Base-by-base conservation (phyloP, 1,140 invertebrate genomes). In the Halictus rubicundus region DNA sequence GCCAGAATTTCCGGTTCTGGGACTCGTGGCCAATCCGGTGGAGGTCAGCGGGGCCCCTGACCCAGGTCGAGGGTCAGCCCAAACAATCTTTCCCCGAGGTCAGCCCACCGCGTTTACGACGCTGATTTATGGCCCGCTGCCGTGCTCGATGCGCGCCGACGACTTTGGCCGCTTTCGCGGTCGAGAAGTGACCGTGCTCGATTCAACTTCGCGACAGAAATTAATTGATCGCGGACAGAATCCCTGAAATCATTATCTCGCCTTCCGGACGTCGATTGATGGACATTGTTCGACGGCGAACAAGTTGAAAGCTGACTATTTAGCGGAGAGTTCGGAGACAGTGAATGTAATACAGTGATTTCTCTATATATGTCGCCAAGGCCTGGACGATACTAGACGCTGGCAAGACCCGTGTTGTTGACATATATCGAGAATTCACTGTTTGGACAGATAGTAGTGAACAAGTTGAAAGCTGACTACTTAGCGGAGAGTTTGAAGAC, bases 81-180 rank as follows among this genome's bases (percentile, higher is more conserved):
- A 93, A 93, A 93, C 90, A 92, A 92, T 87, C 90, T 90, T 86
- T 91, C 88, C 85, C 89, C 88, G 85, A 81, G 91, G 92, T 92
- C 92, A 92, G 87, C 87, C 88, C 85, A 91, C 89, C 85, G 84
- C 84, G 88, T 86, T 87, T 86, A 87, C 84, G 73, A 78, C 76
- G 84, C 87, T 93, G 92, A 93, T 93, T 93, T 93, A 93, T 92
- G 90, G 89, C 89, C 85, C 80, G 83, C 86, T 86, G 85, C 84
- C 49, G 66, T 12, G 63, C 54, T 77, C 54, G 52, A 77, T 71
- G 60, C 49, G 49, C 21, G 60, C 76, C 32, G 25, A 68, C 68
- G 64, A 69, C 68, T 77, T 27, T 9, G 60, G 66, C 25, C 16
- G 42, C 16, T n/a, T 57, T 71, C 59, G 66, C 49, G 84, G 70